Conservation (phyloP, 2,113 vertebrate genomes). For the Typhlomys cinereus region DNA sequence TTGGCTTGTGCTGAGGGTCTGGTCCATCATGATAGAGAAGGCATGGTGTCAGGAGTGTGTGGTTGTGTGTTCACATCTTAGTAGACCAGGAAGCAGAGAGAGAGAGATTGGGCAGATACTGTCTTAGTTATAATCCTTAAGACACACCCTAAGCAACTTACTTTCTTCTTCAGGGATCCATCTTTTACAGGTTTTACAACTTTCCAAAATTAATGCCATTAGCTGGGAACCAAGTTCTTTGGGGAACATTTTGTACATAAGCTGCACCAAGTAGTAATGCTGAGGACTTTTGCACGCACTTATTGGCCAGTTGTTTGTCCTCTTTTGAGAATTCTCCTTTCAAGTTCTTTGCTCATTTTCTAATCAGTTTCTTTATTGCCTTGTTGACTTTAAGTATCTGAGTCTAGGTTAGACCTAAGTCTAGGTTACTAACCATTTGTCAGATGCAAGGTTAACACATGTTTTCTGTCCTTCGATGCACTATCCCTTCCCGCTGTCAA, state of each 20-base stretch:
- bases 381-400: not conserved
- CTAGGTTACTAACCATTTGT: not conserved
- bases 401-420: not conserved
- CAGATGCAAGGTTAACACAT: too few relatives aligned
- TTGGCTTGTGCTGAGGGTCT: not conserved
- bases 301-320: not conserved
- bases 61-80: not conserved
- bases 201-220: too few relatives aligned
- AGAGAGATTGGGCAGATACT: not conserved
- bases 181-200: not conserved
- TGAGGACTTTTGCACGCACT: not conserved
- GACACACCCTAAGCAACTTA: not conserved
- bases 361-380: not conserved
- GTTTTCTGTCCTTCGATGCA: not conserved
- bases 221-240: too few relatives aligned
- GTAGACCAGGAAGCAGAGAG: not conserved
- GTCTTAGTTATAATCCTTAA: not conserved
- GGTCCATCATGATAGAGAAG: not conserved
- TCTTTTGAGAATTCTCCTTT: not conserved
- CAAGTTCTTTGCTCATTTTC: not conserved
- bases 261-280: too few relatives aligned
- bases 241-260: not conserved
- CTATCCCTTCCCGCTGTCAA: too few relatives aligned
- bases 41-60: not conserved
- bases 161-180: not conserved